Evolutionary conservation across 2,113 vertebrate species (phyloP), one percentile per base, ranked within the genome.

Genomic region (Laterallus jamaicensis): DNA sequence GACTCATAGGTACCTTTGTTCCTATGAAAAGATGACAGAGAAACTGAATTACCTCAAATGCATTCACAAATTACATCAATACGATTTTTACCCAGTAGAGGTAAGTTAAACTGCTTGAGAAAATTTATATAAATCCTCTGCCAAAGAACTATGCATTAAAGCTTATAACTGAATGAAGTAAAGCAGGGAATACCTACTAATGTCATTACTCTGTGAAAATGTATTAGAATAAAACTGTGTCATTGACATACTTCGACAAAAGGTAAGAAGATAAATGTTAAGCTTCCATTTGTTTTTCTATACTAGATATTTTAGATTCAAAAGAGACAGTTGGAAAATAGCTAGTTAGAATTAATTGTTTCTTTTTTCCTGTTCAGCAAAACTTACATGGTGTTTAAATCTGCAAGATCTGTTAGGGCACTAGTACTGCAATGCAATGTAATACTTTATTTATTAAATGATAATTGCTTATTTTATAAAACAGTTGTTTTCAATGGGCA

Each of bases 1-100:
- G 91, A 40, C 68, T 97, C 64, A 26, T 11, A 62, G 17, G 37
- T n/a, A 95, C 95, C 90, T 70, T 76, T 68, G 50, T 73, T 97
- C 55, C 96, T 97, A 29, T 25, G 70, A 90, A 89, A 88, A 22
- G 0, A 0, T 26, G 62, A 82, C 19, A 68, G 26, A 81, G 47
- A 93, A 83, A 67, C 49, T 49, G 66, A 78, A 63, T 63, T 42
- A 67, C 60, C 31, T 64, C 24, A 24, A 73, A 14, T 2, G 2
- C 35, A 59, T 35, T 44, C 74, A 29, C 70, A 74, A 64, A 39
- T 17, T 56, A 40, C 21, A 73, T 54, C 32, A 20, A 19, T 26
- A 39, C 7, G 2, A 73, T 32, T 89, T 83, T 44, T 66, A 63
- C 4, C 11, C 20, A 63, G 25, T 8, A 86, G 7, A 9, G 24